Base-by-base conservation (phyloP, 2,113 vertebrate genomes). In the Otis tarda region DNA sequence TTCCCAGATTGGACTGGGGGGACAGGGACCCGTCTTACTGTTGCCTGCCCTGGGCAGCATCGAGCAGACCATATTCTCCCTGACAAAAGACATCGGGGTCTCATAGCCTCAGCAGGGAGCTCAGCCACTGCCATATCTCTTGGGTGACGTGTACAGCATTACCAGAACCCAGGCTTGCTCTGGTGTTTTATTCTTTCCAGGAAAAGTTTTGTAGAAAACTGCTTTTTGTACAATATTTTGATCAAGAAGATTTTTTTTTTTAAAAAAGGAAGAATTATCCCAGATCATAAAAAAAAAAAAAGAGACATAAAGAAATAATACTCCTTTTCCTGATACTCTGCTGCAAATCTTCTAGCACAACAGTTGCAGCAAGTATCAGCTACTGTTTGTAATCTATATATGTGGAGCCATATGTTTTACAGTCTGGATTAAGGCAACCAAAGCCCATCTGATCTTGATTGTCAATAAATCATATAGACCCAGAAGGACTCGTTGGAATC, bases 311-410 rank as follows among this genome's bases (percentile, higher is more conserved):
- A 61, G 3, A 71, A 85, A 53, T 43, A 59, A 50, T 69, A 85
- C 10, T 80, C 17, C 31, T 61, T 83, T 93, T 70, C 45, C 70
- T 67, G 45, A 41, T 33, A 18, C n/a, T 63, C 45, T 60, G 47
- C 47, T 74, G 41, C 30, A 94, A 94, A 93, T 68, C 63, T 79
- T 83, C 20, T 33, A 64, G 55, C 84, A 90, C 74, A 95, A 82
- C 85, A 89, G 84, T 87, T 84, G 70, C 87, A 67, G n/a, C 33
- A 71, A 87, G 49, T 73, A 77, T 77, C 56, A 95, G 71, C 87
- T 94, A 79, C 87, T 95, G 78, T 91, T 87, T 73, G 55, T 25
- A 95, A 92, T 47, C 43, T 56, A 21, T 74, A 33, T 23, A 18
- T 65, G 74, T 63, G 87, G 90, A 94, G 71, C 43, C 85, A n/a